Conservation (phyloP, 2,888 invertebrate genomes). For the Epinotia nisella region DNA sequence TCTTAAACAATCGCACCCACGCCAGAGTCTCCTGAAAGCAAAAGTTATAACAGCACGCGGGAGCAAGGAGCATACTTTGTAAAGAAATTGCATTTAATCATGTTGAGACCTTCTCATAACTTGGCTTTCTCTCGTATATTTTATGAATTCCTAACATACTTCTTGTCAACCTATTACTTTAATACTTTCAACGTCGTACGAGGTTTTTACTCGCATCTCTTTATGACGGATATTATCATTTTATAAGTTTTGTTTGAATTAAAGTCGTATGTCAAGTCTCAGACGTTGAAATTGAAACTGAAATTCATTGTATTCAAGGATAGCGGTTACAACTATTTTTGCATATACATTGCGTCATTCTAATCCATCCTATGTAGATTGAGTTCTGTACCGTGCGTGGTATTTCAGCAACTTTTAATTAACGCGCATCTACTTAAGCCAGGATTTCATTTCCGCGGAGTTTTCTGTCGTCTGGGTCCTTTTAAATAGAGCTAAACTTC, state of each 20-base stretch:
- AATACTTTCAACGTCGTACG: conserved; percentile 66
- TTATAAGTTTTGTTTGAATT: conserved; percentile 49
- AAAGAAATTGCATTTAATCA: conserved; percentile 83
- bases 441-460: conserved; percentile 44
- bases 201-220: conserved; percentile 62
- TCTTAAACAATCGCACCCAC: conserved; percentile 55
- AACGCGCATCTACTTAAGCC: conserved; percentile 52
- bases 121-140: conserved; percentile 70
- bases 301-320: not conserved
- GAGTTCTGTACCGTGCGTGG: conserved; percentile 55
- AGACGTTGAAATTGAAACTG: conserved; percentile 1
- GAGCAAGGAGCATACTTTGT: conserved; percentile 76
- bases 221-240: conserved; percentile 69
- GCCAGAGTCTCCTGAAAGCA: conserved; percentile 63
- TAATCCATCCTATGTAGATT: conserved; percentile 48
- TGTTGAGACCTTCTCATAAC: conserved; percentile 74
- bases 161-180: conserved; percentile 78
- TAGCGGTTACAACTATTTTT: not conserved
- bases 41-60: conserved; percentile 70
- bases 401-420: conserved; percentile 60
- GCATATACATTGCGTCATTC: conserved; percentile 17
- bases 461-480: conserved; percentile 42
- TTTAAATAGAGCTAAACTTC: conserved; percentile 16
- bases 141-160: conserved; percentile 76
- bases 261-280: not conserved